Evolutionary conservation across 2,888 invertebrate species (phyloP).

Genomic region (Dinocampus coccinellae): DNA sequence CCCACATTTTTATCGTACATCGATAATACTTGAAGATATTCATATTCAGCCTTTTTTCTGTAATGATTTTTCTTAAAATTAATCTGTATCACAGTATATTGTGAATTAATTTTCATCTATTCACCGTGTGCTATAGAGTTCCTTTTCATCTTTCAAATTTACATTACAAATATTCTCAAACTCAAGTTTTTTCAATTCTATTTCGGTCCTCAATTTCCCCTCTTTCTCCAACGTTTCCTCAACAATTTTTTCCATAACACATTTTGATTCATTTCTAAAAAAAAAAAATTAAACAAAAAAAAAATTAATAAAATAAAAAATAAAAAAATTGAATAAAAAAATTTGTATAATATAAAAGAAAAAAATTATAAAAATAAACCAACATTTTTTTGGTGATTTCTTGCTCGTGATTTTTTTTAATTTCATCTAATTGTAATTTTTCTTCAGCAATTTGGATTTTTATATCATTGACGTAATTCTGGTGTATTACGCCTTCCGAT

Average conservation of each 20-base stretch:
- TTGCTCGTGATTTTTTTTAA: slow-evolving; percentile 27
- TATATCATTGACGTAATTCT: slow-evolving; percentile 25
- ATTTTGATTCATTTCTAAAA: slow-evolving; percentile 30
- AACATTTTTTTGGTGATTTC: slow-evolving; percentile 37
- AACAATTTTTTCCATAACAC: slow-evolving; percentile 29
- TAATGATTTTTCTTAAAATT: background rate
- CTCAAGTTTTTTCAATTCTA: slow-evolving; percentile 26
- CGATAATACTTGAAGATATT: slow-evolving; percentile 42
- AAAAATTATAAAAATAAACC: slow-evolving; percentile 8
- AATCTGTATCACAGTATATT: background rate
- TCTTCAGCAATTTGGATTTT: slow-evolving; percentile 32
- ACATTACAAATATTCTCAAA: slow-evolving; percentile 15
- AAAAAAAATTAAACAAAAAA: background rate
- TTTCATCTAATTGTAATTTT: slow-evolving; percentile 31
- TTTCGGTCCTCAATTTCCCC: slow-evolving; percentile 32
- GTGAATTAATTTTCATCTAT: background rate
- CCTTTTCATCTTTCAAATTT: slow-evolving; percentile 38
- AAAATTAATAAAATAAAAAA: too few species aligned
- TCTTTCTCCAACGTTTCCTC: slow-evolving; percentile 22
- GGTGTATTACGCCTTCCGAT: slow-evolving; percentile 26
- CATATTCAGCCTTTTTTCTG: slow-evolving; percentile 48
- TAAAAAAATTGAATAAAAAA: background rate
- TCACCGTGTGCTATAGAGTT: slow-evolving; percentile 43
- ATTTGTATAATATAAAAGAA: background rate
- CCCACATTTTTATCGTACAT: slow-evolving; percentile 56